Evolutionary conservation across 2,113 vertebrate species (phyloP), one percentile per base, ranked within the genome.

Genomic region (Pampusana beccarii): DNA sequence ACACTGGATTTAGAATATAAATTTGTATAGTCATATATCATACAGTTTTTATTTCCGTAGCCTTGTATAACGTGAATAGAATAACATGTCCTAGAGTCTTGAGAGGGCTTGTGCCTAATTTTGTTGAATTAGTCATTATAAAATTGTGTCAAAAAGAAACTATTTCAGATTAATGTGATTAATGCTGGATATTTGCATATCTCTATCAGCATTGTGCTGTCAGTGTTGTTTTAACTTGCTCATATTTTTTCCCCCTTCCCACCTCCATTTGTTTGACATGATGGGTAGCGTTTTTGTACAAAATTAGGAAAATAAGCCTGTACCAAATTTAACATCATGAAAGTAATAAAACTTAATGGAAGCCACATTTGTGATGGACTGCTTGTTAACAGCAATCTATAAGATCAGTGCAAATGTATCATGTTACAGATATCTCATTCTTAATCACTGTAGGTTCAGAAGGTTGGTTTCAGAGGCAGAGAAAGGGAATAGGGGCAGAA

Each of bases 311-410:
- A 93, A 75, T 75, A 93, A 90, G 34, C 18, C 53, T 64, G 53
- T 87, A 90, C 70, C 61, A 87, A 93, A 92, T 93, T 90, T 85
- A 85, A 88, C 66, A 69, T 93, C 44, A 74, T 85, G 66, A 85
- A 93, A 69, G 78, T 61, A 93, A 72, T 88, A 81, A 79, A 91
- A 88, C 74, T 77, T 88, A 72, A 93, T 75, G 53, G 71, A 94
- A 95, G 60, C 48, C 73, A 75, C 38, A 60, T 97, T 87, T 91
- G 48, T 91, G 81, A 85, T 85, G 34, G 53, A 51, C 85, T 95
- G 50, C 42, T 91, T 90, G 38, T 93, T 95, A 90, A 87, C 48
- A 85, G 57, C 50, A 61, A 82, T 85, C 87, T 85, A 2, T 36
- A 82, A 61, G 61, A 94, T 85, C 85, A 36, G 48, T 61, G 44